A percentile compares a stretch with the other conserved stretches of the same genome.
phyloP scores from a whole-genome alignment of 2,113 vertebrate species.

The Gadus macrocephalus region DNA sequence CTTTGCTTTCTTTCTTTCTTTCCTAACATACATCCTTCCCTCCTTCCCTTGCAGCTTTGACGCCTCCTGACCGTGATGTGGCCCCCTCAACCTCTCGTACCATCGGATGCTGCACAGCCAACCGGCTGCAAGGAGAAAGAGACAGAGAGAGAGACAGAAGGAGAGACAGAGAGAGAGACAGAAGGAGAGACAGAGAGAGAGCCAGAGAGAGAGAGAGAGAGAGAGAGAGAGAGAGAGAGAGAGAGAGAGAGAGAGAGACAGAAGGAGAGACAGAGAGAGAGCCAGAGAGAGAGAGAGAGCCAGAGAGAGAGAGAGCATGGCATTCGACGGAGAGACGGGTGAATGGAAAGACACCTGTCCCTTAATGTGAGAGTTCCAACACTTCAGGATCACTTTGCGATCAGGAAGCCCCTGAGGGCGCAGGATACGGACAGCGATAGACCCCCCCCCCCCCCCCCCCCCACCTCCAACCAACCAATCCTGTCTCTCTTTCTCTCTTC shows the following conservation, averaged over 20 bases:
- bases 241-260: background rate
- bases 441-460: background rate
- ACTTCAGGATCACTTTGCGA: background rate
- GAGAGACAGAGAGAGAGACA: background rate
- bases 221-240: background rate
- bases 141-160: background rate
- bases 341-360: slow-evolving; percentile 14
- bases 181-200: too few relatives aligned
- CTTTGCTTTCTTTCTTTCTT: slow-evolving; percentile 22
- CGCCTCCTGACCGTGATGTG: slow-evolving; percentile 64
- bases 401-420: background rate
- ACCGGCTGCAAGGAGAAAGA: slow-evolving; percentile 1
- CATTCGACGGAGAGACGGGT: slow-evolving; percentile 3
- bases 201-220: background rate
- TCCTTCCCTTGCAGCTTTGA: slow-evolving; percentile 63
- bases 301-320: slow-evolving; percentile 1
- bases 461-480: too few relatives aligned
- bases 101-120: slow-evolving; percentile 46
- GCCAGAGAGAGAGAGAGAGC: background rate
- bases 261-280: too few relatives aligned
- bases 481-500: background rate
- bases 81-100: slow-evolving; percentile 15
- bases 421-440: background rate
- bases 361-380: slow-evolving; percentile 12
- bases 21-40: background rate